Evolutionary conservation across 1,140 invertebrate species (phyloP), one percentile per base, ranked within the genome.

Genomic region (Leptoteleia sp.): DNA sequence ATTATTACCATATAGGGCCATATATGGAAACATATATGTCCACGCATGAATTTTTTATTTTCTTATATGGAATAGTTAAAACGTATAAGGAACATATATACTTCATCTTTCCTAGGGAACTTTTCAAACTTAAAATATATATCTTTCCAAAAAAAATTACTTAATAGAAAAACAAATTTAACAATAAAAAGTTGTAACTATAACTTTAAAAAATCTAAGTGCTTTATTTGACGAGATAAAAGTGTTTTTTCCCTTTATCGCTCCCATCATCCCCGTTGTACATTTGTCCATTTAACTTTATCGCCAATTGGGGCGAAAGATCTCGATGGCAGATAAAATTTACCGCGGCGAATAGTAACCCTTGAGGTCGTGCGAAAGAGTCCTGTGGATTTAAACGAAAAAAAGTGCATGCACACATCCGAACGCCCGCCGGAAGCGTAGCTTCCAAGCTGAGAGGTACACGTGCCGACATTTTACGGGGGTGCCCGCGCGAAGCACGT

Each of bases 401-500:
- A n/a, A 75, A 76, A 76, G 47, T 67, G 43, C 65, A 65, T 61
- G 50, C 43, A 73, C 33, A 59, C 42, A 76, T 79, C 47, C 55
- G 48, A 71, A 38, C 76, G 57, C 55, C 54, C 61, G 59, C 82
- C 80, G 84, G 82, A 84, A 85, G 80, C 68, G 13, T 11, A 79
- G 64, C 75, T 79, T 82, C 80, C 82, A 81, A 77, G 78, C 70
- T 72, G 81, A 81, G 78, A 83, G 70, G 45, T 43, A 77, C 85
- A 85, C 86, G 85, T 86, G 86, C 54, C 83, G 72, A 76, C 70
- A 82, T 81, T 84, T 76, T 79, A 79, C 76, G 68, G 55, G 81
- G 76, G 80, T 84, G 82, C 71, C n/a, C 70, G 76, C 77, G 17
- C 81, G 25, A 67, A 45, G n/a, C 89, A 89, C 89, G 88, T 85